These are phyloP conservation scores for Falco columbarius DNA, from an alignment of 2,797 vertebrate genomes.

Conservation along the genomic window DNA sequence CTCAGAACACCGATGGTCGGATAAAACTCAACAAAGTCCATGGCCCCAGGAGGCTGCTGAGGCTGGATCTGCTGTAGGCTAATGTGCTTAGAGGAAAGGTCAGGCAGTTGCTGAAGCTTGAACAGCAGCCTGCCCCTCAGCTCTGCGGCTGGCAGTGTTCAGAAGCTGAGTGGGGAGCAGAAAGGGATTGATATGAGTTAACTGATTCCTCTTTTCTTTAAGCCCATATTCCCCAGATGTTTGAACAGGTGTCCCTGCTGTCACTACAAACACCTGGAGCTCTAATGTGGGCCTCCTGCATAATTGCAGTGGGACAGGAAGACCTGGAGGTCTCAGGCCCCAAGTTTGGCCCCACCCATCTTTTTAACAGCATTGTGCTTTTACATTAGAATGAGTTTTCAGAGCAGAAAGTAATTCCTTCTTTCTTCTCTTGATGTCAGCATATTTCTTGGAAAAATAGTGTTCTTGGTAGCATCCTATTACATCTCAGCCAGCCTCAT, in stretches of 20 bases:
- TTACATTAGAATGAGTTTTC: background rate
- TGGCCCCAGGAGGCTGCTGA: background rate
- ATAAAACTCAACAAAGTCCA: constrained; percentile 27
- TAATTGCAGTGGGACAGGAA: background rate
- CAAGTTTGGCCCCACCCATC: background rate
- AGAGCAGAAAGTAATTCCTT: background rate
- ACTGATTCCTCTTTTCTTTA: background rate
- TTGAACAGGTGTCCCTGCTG: background rate
- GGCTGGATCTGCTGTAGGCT: constrained; percentile 30
- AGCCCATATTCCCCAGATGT: background rate
- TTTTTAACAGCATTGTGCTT: background rate
- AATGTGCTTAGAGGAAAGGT: constrained; percentile 45
- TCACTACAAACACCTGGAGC: background rate
- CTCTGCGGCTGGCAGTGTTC: background rate
- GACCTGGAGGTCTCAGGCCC: background rate
- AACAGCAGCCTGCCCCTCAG: background rate
- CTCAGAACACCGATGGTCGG: background rate
- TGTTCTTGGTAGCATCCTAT: background rate
- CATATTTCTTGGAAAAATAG: background rate
- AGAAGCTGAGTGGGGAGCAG: background rate
- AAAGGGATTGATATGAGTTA: background rate
- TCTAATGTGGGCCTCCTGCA: background rate
- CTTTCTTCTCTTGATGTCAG: background rate
- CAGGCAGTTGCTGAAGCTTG: constrained; percentile 15
- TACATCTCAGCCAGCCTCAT: background rate